These are phyloP conservation scores for Caenorhabditis imperialis DNA, from an alignment of 2,888 invertebrate species.

Conservation along the genomic window DNA sequence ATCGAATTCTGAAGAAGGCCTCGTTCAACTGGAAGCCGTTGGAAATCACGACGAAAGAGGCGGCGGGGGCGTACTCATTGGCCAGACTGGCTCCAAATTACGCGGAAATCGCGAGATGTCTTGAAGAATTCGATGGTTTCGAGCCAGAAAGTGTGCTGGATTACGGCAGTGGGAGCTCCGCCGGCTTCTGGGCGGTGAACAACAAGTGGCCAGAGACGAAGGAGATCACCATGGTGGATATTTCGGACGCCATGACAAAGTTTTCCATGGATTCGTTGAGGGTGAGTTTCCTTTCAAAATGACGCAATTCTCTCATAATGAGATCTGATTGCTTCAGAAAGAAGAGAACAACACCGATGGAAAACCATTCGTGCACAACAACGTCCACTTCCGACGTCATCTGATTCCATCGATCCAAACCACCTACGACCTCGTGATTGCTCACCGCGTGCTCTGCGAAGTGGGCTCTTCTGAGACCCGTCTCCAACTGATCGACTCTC, in stretches of 20 bases:
- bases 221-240: constrained; percentile 90
- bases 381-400: constrained; percentile 69
- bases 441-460: constrained; percentile 72
- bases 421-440: constrained; percentile 74
- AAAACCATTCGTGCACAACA: constrained; percentile 63
- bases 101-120: constrained; percentile 70
- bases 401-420: constrained; percentile 69
- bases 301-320: neutral
- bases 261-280: constrained; percentile 79
- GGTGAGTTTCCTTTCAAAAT: constrained; percentile 25
- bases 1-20: constrained; percentile 66
- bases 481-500: constrained; percentile 62
- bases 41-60: constrained; percentile 65
- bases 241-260: constrained; percentile 88
- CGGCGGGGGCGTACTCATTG: constrained; percentile 68
- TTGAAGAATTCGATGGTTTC: constrained; percentile 81
- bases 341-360: constrained; percentile 16
- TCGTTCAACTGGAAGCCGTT: constrained; percentile 75
- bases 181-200: constrained; percentile 85
- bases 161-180: constrained; percentile 92
- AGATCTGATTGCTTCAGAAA: constrained; percentile 15
- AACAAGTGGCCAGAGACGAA: constrained; percentile 81
- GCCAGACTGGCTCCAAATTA: constrained; percentile 71
- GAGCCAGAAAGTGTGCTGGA: constrained; percentile 88
- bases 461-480: constrained; percentile 65